Conservation (phyloP, 2,888 invertebrate species). For the Koerneria pararmatus region DNA sequence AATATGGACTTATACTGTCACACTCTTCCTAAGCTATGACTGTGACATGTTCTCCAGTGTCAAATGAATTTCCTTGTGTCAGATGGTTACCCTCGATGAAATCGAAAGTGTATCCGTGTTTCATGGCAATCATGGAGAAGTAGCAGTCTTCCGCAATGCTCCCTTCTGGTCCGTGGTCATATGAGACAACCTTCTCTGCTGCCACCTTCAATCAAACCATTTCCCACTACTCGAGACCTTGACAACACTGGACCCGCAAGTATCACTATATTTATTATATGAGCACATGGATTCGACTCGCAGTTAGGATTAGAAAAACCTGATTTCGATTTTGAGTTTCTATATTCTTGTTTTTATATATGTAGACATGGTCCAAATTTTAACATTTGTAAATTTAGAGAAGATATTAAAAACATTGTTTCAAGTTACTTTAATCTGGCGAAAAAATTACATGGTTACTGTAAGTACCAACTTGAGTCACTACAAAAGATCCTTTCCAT, state of each 20-base stretch:
- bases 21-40: background rate
- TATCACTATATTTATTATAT: too few species aligned
- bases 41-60: background rate
- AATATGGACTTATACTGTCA: background rate
- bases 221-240: background rate
- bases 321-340: too few species aligned
- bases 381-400: too few species aligned
- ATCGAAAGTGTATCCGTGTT: slow-evolving; percentile 84
- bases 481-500: slow-evolving; percentile 96
- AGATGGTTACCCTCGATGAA: slow-evolving; percentile 75
- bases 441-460: too few species aligned
- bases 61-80: background rate
- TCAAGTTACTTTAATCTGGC: too few species aligned
- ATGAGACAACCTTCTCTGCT: slow-evolving; percentile 90
- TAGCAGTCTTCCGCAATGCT: slow-evolving; percentile 97
- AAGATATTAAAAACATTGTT: too few species aligned
- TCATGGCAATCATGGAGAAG: slow-evolving; percentile 90
- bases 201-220: slow-evolving; percentile 59
- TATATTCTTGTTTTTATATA: too few species aligned
- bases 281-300: too few species aligned
- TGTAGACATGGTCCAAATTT: too few species aligned
- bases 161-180: slow-evolving; percentile 91
- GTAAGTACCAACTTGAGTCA: slow-evolving; percentile 74
- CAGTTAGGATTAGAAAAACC: too few species aligned
- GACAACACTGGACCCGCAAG: background rate